Conservation (phyloP, 2,797 vertebrate genomes). For the Steatocranus sp. region DNA sequence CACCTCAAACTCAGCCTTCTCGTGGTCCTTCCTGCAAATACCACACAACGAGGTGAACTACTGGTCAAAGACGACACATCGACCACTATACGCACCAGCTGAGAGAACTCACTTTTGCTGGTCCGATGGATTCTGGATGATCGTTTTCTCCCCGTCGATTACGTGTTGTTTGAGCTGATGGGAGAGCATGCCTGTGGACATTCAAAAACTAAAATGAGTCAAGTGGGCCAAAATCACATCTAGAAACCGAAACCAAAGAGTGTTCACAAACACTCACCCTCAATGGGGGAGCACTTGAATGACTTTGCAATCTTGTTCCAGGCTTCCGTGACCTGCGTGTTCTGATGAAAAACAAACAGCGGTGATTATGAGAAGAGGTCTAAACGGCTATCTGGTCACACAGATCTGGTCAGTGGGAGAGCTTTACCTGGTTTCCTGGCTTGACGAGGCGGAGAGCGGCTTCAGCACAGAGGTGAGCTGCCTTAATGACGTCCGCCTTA, state of each 20-base stretch:
- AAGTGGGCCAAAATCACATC: background rate
- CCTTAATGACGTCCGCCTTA: constrained; percentile 93
- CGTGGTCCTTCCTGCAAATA: constrained; percentile 90
- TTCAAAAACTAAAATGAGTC: background rate
- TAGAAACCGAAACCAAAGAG: background rate
- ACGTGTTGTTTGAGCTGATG: constrained; percentile 97
- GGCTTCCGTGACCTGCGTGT: constrained; percentile 94
- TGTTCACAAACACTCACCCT: constrained; percentile 76
- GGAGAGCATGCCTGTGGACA: constrained; percentile 88
- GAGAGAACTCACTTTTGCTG: constrained; percentile 86
- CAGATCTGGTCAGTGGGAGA: background rate
- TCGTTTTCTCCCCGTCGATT: constrained; percentile 97
- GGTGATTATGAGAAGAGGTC: background rate
- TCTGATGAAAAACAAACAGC: constrained; percentile 67
- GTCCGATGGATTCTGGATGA: constrained; percentile 96
- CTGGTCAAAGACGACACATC: background rate
- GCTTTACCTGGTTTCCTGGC: constrained; percentile 90
- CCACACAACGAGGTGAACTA: background rate
- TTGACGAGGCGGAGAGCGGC: constrained; percentile 95
- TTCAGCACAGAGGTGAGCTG: constrained; percentile 93
- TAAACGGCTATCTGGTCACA: rapidly evolving
- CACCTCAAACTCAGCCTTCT: constrained; percentile 97
- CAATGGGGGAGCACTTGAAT: constrained; percentile 94
- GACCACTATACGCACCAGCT: background rate
- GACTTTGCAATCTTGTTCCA: constrained; percentile 98